Evolutionary conservation across 2,888 invertebrate genomes (phyloP).

Genomic region (Tipula helvola): DNA sequence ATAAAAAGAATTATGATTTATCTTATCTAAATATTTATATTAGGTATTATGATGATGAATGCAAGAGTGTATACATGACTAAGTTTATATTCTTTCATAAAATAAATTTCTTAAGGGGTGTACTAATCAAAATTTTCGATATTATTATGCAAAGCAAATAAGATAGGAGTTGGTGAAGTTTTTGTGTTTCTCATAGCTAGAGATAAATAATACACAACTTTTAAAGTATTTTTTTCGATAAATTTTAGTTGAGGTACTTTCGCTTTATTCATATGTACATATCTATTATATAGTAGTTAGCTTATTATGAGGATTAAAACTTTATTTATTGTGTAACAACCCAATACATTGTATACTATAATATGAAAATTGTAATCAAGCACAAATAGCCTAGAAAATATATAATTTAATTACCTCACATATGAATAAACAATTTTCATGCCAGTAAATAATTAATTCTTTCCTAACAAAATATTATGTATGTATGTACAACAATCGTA

Average conservation of each 20-base stretch:
- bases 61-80: neutral
- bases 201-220: neutral
- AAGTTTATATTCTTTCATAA: neutral
- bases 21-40: neutral
- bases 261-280: neutral
- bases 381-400: neutral
- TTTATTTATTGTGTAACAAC: neutral
- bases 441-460: slow-evolving; percentile 4
- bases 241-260: neutral
- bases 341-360: neutral
- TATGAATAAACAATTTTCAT: slow-evolving; percentile 4
- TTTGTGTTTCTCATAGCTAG: neutral
- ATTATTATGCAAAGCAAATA: neutral
- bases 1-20: neutral
- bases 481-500: neutral
- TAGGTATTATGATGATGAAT: neutral
- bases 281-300: neutral
- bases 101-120: neutral
- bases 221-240: neutral
- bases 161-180: neutral
- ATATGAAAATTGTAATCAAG: neutral
- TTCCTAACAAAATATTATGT: neutral
- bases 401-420: neutral
- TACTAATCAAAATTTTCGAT: neutral
- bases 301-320: neutral